Base-by-base conservation (phyloP, 35 echinoderm and acorn worm genomes). In the Ophioderma brevispina region DNA sequence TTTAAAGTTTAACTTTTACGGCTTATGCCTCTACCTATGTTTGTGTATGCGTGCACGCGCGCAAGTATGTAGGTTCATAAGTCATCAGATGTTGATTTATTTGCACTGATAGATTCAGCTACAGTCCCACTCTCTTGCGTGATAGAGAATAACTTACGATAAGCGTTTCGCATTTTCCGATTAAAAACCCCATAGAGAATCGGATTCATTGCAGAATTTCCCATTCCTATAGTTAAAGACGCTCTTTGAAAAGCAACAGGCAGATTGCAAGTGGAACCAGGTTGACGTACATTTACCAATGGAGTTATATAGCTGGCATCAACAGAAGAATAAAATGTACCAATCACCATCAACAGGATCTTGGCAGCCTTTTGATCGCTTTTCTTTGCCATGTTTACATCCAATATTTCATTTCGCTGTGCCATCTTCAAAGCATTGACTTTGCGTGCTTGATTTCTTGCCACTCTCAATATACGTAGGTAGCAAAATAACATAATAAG, bases 181-280 rank as follows among this genome's bases (percentile, higher is more conserved):
- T 89, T 76, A 0, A 89, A 32, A n/a, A 80, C 76, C 0, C 87
- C 87, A 80, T 89, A 89, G 1, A 89, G 41, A 25, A 89, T 36
- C 2, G 87, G 87, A 59, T 89, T 89, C 31, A 89, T 40, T 32
- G 75, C 75, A 0, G 87, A 89, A 46, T 89, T 89, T 1, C 38
- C 43, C 37, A 52, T 41, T 5, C 76, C 87, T 17, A 89, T 40
- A 38, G 37, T 40, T 0, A 76, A 40, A 23, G 87, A 36, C 31
- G 40, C 40, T 19, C 76, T 89, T 39, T 46, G 77, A 41, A 52
- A 78, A 23, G 76, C 31, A 10, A 80, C 87, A 6, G 77, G 41
- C 2, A 78, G 34, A n/a, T 46, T 78, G 0, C 40, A 35, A 21
- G 75, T 89, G 43, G 55, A 78, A 1, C 34, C 76, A 15, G 39